These are phyloP conservation scores for Ostrea denselamellosa DNA, from an alignment of 1,140 invertebrate genomes.

Conservation along the genomic window DNA sequence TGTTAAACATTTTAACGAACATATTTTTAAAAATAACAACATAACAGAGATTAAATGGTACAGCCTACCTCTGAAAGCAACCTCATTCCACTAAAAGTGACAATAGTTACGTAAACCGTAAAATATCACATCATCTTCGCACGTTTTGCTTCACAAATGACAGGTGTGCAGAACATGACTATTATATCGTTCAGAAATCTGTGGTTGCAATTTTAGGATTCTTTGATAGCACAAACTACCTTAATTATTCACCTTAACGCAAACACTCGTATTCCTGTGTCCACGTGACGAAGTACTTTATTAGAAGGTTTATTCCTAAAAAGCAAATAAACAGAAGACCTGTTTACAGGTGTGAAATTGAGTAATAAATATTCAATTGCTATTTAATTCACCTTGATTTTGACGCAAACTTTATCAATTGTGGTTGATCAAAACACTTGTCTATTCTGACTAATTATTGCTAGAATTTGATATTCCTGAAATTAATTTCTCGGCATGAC, in stretches of 20 bases:
- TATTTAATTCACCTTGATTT: neutral
- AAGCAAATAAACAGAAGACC: neutral
- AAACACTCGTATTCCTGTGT: neutral
- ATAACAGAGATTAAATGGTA: neutral
- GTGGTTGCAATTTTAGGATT: neutral
- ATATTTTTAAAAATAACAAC: neutral
- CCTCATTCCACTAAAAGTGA: neutral
- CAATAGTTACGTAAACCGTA: neutral
- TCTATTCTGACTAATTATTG: neutral
- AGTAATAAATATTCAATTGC: slow-evolving; percentile 6
- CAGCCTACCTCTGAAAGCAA: neutral
- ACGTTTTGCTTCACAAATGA: neutral
- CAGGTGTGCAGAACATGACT: neutral
- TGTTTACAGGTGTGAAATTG: neutral
- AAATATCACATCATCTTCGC: neutral
- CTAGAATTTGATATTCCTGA: too few relatives aligned
- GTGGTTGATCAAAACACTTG: neutral
- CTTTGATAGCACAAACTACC: neutral
- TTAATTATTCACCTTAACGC: neutral
- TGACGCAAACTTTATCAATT: neutral
- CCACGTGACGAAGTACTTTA: neutral
- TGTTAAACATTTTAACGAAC: neutral
- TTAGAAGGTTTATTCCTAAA: neutral
- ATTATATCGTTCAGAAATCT: neutral
- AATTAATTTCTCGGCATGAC: too few relatives aligned